Conservation (phyloP, 1,140 invertebrate species). For the Ganaspis sp. region DNA sequence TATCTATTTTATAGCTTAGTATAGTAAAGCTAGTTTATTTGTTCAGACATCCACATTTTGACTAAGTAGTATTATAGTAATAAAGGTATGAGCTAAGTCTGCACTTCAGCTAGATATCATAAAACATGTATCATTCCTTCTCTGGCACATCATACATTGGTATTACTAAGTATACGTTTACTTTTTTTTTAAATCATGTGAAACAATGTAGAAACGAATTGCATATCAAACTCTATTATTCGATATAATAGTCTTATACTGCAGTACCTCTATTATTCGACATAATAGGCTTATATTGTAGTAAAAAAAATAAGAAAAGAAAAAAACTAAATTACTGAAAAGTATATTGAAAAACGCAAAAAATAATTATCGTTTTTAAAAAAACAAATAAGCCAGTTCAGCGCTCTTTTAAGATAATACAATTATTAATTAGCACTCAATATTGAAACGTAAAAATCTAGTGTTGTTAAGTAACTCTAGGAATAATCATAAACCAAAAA, state of each 20-base stretch:
- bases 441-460: constrained; percentile 70
- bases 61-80: constrained; percentile 77
- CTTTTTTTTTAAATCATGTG: constrained; percentile 68
- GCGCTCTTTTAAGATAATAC: constrained; percentile 55
- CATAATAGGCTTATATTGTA: constrained; percentile 66
- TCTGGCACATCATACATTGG: constrained; percentile 77
- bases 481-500: constrained; percentile 59
- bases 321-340: constrained; percentile 57
- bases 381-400: constrained; percentile 62
- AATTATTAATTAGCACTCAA: constrained; percentile 67
- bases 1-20: constrained; percentile 76
- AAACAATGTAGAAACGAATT: constrained; percentile 66
- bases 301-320: constrained; percentile 42
- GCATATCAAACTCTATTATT: constrained; percentile 58
- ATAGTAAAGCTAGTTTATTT: constrained; percentile 77
- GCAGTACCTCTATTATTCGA: constrained; percentile 61
- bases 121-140: constrained; percentile 76
- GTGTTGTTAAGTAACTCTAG: constrained; percentile 67
- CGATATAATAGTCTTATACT: constrained; percentile 64
- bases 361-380: constrained; percentile 48
- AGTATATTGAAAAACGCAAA: constrained; percentile 59
- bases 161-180: constrained; percentile 76
- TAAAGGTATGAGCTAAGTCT: constrained; percentile 77
- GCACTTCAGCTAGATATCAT: constrained; percentile 77
- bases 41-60: constrained; percentile 77